phyloP scores from a whole-genome alignment of 2,797 vertebrate genomes.

The Macropodus opercularis region DNA sequence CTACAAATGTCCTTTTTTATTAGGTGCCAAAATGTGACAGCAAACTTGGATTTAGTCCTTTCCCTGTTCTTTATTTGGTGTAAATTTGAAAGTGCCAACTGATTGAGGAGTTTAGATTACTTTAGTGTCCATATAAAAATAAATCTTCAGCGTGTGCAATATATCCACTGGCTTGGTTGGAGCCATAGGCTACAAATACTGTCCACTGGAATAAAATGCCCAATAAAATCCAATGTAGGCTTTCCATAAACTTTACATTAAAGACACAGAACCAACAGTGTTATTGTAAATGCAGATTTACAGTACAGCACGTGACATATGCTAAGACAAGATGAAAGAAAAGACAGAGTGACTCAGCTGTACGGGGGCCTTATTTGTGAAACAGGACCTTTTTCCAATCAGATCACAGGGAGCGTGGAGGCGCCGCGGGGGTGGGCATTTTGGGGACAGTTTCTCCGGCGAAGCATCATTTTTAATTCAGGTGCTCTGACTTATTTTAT shows the following conservation, averaged over 20 bases:
- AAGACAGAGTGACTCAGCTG: slow-evolving; percentile 10
- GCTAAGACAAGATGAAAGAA: not conserved
- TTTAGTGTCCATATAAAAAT: slow-evolving; percentile 22
- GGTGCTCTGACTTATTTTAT: slow-evolving; percentile 70
- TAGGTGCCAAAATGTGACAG: slow-evolving; percentile 70
- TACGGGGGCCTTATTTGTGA: slow-evolving; percentile 27
- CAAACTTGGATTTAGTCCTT: slow-evolving; percentile 61
- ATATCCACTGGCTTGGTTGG: slow-evolving; percentile 7
- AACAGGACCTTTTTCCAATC: slow-evolving; percentile 25
- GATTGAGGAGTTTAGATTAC: slow-evolving; percentile 42
- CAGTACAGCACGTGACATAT: too few relatives aligned
- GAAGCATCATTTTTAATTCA: slow-evolving; percentile 77
- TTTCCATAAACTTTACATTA: too few relatives aligned
- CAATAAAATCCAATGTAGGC: too few relatives aligned
- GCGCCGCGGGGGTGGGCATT: slow-evolving; percentile 42
- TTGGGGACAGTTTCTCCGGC: slow-evolving; percentile 45
- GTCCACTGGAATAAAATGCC: slow-evolving; percentile 6
- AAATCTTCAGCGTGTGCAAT: slow-evolving; percentile 26
- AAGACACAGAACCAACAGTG: too few relatives aligned
- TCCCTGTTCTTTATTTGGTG: slow-evolving; percentile 41
- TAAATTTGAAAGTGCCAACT: slow-evolving; percentile 42
- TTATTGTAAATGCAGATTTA: too few relatives aligned
- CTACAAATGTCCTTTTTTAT: slow-evolving; percentile 63
- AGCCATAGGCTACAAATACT: slow-evolving; percentile 5
- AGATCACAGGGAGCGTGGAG: slow-evolving; percentile 43